Evolutionary conservation across 2,888 invertebrate species (phyloP), one percentile per base, ranked within the genome.

Genomic region (Andrena chrysosceles): DNA sequence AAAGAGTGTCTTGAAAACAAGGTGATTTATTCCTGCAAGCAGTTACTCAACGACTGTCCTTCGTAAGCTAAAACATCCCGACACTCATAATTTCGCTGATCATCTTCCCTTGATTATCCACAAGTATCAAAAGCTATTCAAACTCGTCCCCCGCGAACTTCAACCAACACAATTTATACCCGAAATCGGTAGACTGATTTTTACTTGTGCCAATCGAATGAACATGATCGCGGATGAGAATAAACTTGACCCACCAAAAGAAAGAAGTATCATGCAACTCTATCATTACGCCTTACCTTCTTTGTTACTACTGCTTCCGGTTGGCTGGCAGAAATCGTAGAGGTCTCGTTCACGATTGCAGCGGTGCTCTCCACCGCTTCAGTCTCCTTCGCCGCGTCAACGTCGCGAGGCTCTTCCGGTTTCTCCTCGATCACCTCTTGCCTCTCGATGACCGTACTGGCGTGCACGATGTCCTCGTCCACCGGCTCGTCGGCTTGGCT

Each of bases 401-500:
- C 56, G 56, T 81, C 76, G 10, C 89, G 83, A 23, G 49, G 84
- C 48, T 86, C 86, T 52, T 90, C 90, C 4, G 81, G 87, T 49
- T 87, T 90, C 73, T 93, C 91, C 74, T 89, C 88, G 52, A 83
- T 76, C 6, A 87, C 80, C 69, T 90, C 89, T 31, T 89, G 90
- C 35, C 90, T 85, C 77, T 91, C 89, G 59, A 91, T 78, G 31
- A 88, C 81, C 20, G 90, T 84, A 23, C 70, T 74, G 1, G 66
- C 79, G 67, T 91, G 90, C 10, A 90, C 87, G 59, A 89, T 80
- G 2, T 93, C 93, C 66, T 94, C 93, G 74, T 96, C 96, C 71
- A 96, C 96, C 26, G 96, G 96, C 89, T 97, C 97, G 92, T 97
- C 97, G 66, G 96, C 96, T 89, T 97, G 97, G 90, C 96, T 96